Base-by-base conservation (phyloP, 2,888 invertebrate species). In the Zele albiditarsus region DNA sequence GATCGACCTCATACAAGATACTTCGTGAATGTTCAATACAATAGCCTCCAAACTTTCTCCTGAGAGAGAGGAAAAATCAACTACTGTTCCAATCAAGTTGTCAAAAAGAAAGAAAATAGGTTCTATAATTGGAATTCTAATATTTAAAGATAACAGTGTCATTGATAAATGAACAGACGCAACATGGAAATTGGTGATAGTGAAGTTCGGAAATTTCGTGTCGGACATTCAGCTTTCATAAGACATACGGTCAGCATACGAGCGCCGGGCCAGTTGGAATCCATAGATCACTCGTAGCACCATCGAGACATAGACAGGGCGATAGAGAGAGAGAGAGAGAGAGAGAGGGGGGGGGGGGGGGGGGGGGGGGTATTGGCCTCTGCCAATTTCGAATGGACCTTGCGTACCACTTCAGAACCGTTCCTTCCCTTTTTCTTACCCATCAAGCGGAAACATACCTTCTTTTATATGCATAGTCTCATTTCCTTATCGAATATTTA, bases 401-500 rank as follows among this genome's bases (percentile, higher is more conserved):
- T 80, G 79, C 81, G 83, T 82, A 82, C 83, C 83, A 80, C 81
- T 81, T 78, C 75, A 81, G 69, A 83, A 82, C 81, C 80, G 63
- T 28, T 53, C 60, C 81, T 77, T 81, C 74, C 20, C 53, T 53
- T 53, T 23, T 53, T n/a, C 53, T 8, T 53, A 53, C 53, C 20
- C 53, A 23, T 53, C 20, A 23, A 79, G 73, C 82, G 82, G 79
- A 82, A 84, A 82, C 80, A 71, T 53, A 20, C 80, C 79, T 84
- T 83, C 80, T 85, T 87, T 88, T 85, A 86, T 88, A 89, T 89
- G 88, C 88, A 89, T 89, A 88, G 88, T 82, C 84, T 86, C 85
- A 88, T 89, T 89, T 88, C 89, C 88, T 88, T 86, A 85, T 85
- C 83, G 85, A 84, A 87, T 85, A 84, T 86, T 85, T 81, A 85